Evolutionary conservation across 2,113 vertebrate genomes (phyloP).

Genomic region (Cichladusa arquata): DNA sequence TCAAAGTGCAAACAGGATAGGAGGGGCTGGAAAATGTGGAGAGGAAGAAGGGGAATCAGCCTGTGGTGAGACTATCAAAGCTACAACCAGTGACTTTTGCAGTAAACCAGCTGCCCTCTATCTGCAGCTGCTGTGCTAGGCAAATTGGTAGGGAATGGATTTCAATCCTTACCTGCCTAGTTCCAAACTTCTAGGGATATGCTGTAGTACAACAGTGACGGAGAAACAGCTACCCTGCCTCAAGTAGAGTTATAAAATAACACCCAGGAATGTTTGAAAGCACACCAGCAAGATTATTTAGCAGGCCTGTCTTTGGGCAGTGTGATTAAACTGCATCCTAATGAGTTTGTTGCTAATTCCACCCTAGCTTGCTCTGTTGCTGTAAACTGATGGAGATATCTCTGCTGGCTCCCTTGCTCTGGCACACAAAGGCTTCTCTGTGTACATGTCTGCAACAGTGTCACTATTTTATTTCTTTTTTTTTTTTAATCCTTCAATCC

Average conservation of each 20-base stretch:
- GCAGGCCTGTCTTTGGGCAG: neutral
- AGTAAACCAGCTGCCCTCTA: neutral
- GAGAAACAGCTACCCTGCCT: neutral
- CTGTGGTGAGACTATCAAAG: neutral
- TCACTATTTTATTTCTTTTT: neutral
- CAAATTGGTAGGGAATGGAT: neutral
- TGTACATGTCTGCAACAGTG: neutral
- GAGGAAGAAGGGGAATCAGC: neutral
- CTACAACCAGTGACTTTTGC: accelerated
- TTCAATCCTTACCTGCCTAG: neutral
- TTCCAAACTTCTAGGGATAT: neutral
- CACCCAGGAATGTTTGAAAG: neutral
- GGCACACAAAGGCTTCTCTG: constrained; percentile 37
- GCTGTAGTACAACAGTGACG: neutral
- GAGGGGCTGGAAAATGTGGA: neutral
- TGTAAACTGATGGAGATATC: constrained; percentile 37
- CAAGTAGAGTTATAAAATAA: neutral
- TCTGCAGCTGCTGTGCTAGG: neutral
- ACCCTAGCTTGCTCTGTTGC: neutral
- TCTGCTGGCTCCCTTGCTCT: constrained; percentile 37
- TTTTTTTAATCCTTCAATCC: neutral
- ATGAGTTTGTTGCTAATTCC: constrained; percentile 12
- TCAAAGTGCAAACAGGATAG: accelerated
- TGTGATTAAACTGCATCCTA: neutral
- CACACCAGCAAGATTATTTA: neutral